These are phyloP conservation scores for Craterocephalus amniculus DNA, from an alignment of 2,797 vertebrate genomes.

Conservation along the genomic window DNA sequence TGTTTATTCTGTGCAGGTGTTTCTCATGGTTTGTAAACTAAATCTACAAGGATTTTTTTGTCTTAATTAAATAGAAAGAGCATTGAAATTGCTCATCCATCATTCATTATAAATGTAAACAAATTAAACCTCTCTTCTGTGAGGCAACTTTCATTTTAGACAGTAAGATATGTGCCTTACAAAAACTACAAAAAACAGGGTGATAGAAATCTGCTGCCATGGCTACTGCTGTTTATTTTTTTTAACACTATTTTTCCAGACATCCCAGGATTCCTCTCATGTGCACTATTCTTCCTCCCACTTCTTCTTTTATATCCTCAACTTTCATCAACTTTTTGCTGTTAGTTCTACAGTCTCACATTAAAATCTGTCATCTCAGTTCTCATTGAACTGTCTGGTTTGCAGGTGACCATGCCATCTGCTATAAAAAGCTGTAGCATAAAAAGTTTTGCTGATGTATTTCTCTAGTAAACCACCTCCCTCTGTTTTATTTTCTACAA, in stretches of 20 bases:
- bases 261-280: constrained; percentile 22
- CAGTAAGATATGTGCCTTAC: neutral
- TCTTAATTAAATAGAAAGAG: neutral
- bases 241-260: neutral
- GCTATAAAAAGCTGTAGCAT: neutral
- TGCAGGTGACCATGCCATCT: neutral
- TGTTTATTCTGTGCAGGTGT: neutral
- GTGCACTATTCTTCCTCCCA: neutral
- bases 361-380: neutral
- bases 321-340: neutral
- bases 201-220: neutral
- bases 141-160: neutral
- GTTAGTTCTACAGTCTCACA: constrained; percentile 1
- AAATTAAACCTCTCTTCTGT: neutral
- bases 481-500: neutral
- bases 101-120: neutral
- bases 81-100: neutral
- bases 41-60: no score
- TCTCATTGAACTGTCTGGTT: neutral
- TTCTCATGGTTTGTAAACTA: neutral
- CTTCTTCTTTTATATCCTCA: neutral
- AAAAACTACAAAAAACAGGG: neutral
- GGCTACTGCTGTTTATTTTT: neutral
- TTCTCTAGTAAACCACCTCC: neutral
- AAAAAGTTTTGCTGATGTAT: neutral